Evolutionary conservation across 2,888 invertebrate species (phyloP).

Genomic region (Aphidoletes aphidimyza): DNA sequence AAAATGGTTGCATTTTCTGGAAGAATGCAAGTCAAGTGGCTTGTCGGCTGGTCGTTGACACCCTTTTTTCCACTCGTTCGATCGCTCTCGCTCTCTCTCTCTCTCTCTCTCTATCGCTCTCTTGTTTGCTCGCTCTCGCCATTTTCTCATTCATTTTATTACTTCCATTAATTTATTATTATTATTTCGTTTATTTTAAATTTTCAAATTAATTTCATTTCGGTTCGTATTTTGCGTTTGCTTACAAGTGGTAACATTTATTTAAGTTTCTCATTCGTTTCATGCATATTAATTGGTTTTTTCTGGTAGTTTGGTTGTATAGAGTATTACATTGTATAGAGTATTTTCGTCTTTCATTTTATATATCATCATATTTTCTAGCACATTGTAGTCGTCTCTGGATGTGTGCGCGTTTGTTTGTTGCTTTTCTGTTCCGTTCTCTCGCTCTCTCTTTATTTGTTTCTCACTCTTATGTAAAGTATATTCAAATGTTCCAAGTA

Average conservation of each 20-base stretch:
- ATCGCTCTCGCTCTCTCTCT: too few relatives aligned
- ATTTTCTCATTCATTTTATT: conserved; percentile 8
- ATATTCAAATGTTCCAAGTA: conserved; percentile 15
- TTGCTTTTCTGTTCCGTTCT: neutral
- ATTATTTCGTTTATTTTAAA: conserved; percentile 35
- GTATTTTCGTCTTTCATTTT: neutral
- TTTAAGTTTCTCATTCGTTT: conserved; percentile 47
- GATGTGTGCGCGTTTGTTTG: conserved; percentile 1
- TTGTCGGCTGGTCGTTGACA: conserved; percentile 3
- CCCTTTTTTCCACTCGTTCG: neutral
- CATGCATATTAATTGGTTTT: conserved; percentile 45
- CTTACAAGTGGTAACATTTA: conserved; percentile 40
- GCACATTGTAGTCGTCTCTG: neutral
- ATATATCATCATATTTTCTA: neutral
- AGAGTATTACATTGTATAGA: neutral
- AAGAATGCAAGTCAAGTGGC: neutral
- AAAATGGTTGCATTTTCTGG: neutral
- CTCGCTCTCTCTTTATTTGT: neutral
- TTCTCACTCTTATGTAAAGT: neutral
- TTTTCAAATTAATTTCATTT: conserved; percentile 46
- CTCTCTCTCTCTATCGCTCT: neutral
- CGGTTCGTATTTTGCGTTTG: neutral
- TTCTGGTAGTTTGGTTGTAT: neutral
- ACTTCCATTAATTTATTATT: conserved; percentile 40
- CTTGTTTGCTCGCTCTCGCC: neutral